These are phyloP conservation scores for Oryctolagus cuniculus DNA, from an alignment of 2,113 vertebrate genomes.

Conservation along the genomic window mOryCun1.1 NC_091438.1:3723501-3724000, in stretches of 20 bases:
- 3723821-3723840: neutral
- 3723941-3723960: neutral
- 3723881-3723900: neutral
- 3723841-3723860: neutral
- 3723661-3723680: neutral
- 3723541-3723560: neutral
- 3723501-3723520: neutral
- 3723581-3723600: neutral
- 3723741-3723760: slow-evolving; percentile 27
- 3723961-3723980: neutral
- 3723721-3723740: neutral
- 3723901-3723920: neutral
- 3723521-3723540: neutral
- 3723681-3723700: neutral
- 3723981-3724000: neutral
- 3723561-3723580: neutral
- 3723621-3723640: too few relatives aligned
- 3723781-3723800: neutral
- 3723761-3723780: neutral
- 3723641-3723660: neutral
- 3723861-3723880: neutral
- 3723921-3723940: neutral
- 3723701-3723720: slow-evolving; percentile 22
- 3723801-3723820: neutral
- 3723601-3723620: neutral